Evolutionary conservation across 2,888 invertebrate species (phyloP), one percentile per base, ranked within the genome.

Genomic region (Julus scandinavius): DNA sequence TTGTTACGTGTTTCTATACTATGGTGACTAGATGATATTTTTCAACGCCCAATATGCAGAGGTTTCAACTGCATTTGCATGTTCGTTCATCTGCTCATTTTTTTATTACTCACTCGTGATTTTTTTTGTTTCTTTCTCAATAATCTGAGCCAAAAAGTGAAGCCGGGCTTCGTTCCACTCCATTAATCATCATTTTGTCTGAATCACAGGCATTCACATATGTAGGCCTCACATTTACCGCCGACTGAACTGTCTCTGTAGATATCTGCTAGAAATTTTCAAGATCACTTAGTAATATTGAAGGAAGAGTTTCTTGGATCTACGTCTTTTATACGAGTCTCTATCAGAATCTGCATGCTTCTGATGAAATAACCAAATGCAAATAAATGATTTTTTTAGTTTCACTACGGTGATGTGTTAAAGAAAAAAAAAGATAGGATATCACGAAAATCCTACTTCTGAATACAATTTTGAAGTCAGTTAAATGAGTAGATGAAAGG

Each of bases 141-240:
- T 85, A 50, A 85, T 85, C 85, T 50, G 50, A n/a, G 85, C 49
- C 85, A 85, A 85, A 85, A 85, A 40, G 50, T 49, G 50, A 85
- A 85, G 50, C 49, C 29, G 4, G 50, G 20, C 45, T 85, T 85
- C 50, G 85, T 85, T 85, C 50, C 85, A 85, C 85, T 85, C 50
- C 85, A 85, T 85, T 85, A 85, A 85, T 85, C 85, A 85, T 85
- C 85, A 85, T 85, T 85, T 85, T 85, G 85, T 85, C 45, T 85
- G 85, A 85, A 85, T 85, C 85, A 45, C 45, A 29, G 85, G 49
- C 85, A 49, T 50, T 85, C 85, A 85, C 50, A 50, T 85, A 45
- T 50, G 45, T 13, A 85, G 45, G 85, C 38, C 72, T 72, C 72
- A 29, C 80, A 38, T 80, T 80, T 80, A 4, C 80, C 38, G 80